Base-by-base conservation (phyloP, 2,888 invertebrate species). In the Vesta saturnalis region DNA sequence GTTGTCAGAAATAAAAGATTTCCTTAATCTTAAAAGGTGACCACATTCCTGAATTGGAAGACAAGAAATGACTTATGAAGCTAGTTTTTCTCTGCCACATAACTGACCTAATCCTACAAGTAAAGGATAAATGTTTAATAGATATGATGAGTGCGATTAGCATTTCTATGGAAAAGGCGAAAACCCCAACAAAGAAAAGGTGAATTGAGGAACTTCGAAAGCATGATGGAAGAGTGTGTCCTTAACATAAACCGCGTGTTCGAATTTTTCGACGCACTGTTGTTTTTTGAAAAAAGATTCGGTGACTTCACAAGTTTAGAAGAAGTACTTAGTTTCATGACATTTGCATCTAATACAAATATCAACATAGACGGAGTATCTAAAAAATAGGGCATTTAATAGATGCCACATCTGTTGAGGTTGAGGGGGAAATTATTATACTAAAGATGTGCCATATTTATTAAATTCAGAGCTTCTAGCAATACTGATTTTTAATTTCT, bases 111-210 rank as follows among this genome's bases (percentile, higher is more conserved):
- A 46, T 8, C n/a, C 46, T 46, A 46, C 46, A 46, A 46, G 46
- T 4, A 46, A 46, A 46, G n/a, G 15, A 52, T 62, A 55, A 62
- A 62, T 43, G 35, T 30, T 55, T 62, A 23, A 16, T 14, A 30
- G n/a, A n/a, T n/a, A n/a, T n/a, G n/a, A n/a, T n/a, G n/a, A n/a
- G n/a, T n/a, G n/a, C n/a, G 23, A 54, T 35, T 35, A 63, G 35
- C 30, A 14, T 14, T 21, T 19, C 12, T 3, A 22, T 19, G 14
- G 19, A 46, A 23, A 46, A 4, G 46, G n/a, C n/a, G n/a, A 46
- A 46, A 46, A 46, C n/a, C 46, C 18, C 47, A 60, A 60, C 15
- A 54, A 14, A 60, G 16, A 47, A 12, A 39, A 47, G 8, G 15
- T 47, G 60, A 60, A 19, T 60, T 60, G 22, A 60, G 35, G 23